phyloP scores from a whole-genome alignment of 2,113 vertebrate species.

The Coryphaenoides rupestris region DNA sequence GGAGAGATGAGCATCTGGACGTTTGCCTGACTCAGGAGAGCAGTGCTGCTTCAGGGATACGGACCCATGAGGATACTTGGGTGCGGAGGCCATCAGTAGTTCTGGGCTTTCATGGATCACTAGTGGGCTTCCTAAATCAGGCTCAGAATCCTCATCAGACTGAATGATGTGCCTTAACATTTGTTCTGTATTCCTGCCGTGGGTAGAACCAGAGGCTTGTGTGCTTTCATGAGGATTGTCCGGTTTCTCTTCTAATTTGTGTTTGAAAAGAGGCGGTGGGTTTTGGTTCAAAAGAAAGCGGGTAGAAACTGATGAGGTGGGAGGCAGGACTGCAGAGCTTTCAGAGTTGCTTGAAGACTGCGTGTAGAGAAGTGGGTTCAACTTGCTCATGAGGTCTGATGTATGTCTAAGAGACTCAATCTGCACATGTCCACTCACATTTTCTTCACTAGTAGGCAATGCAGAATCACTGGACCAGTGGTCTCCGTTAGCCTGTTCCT shows the following conservation, averaged over 20 bases:
- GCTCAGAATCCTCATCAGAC: slow-evolving; percentile 71
- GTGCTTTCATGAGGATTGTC: slow-evolving; percentile 10
- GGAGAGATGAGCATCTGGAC: slow-evolving; percentile 19
- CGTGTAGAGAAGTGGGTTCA: slow-evolving; percentile 43
- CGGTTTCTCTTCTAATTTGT: slow-evolving; percentile 29
- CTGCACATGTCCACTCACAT: slow-evolving; percentile 6
- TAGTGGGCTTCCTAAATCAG: slow-evolving; percentile 70
- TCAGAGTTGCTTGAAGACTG: slow-evolving; percentile 13
- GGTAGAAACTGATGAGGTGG: slow-evolving; percentile 11
- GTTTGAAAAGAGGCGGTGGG: slow-evolving; percentile 26
- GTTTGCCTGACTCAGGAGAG: slow-evolving; percentile 25
- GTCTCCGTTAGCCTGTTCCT: slow-evolving; percentile 36
- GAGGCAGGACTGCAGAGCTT: slow-evolving; percentile 10
- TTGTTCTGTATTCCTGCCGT: slow-evolving; percentile 36
- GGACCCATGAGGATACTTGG: slow-evolving; percentile 52
- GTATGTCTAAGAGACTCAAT: slow-evolving; percentile 20
- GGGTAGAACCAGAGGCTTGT: slow-evolving; percentile 31
- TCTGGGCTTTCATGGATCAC: slow-evolving; percentile 76
- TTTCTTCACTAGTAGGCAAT: slow-evolving; percentile 29
- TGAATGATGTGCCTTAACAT: slow-evolving; percentile 31
- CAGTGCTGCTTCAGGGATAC: slow-evolving; percentile 27
- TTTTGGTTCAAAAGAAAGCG: slow-evolving; percentile 22
- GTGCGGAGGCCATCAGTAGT: slow-evolving; percentile 45
- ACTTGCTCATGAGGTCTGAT: slow-evolving; percentile 41
- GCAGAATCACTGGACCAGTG: slow-evolving; percentile 44